Base-by-base conservation (phyloP, 2,888 invertebrate species). In the Crepidodera aurea region DNA sequence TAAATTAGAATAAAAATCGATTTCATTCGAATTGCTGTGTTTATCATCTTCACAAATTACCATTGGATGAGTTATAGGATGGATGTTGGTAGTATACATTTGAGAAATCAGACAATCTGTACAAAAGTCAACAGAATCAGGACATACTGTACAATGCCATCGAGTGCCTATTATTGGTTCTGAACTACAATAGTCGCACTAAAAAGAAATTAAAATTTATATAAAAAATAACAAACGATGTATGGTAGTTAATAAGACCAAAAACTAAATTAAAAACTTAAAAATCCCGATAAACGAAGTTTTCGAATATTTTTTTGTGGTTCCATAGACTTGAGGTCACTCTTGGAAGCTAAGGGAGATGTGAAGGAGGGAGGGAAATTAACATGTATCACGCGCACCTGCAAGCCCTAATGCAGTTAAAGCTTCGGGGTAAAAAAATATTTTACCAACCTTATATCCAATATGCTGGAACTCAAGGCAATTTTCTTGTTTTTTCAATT, bases 131-230 rank as follows among this genome's bases (percentile, higher is more conserved):
- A 89, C 78, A 1, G 83, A 82, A 34, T 78, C 77, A 1, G 76
- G 80, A 72, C 91, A 92, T 57, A 86, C 85, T 19, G 82, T 80
- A 72, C 92, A 92, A 71, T 89, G 88, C 90, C 90, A 92, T 57
- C 89, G 82, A 8, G 85, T 84, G 8, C 88, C 89, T 16, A 83
- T 78, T 48, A 90, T 84, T 0, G 90, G 88, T 18, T 87, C 85
- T 64, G 85, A 84, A 1, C 83, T 81, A 73, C 92, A 92, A 13
- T 84, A 81, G 69, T 85, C 84, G 77, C 92, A 92, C 85, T 87
- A 68, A 64, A 81, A 78, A 62, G 46, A 56, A 46, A 46, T 40
- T 48, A 64, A 56, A 61, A 44, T 22, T 13, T 50, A 13, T 27
- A 22, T 32, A 61, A 50, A 40, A 60, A 13, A 10, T 50, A 53